Percentiles rank a stretch among this genome's conserved stretches.
Evolutionary conservation across 2,113 vertebrate species (phyloP).

Genomic region (Crocuta crocuta): DNA sequence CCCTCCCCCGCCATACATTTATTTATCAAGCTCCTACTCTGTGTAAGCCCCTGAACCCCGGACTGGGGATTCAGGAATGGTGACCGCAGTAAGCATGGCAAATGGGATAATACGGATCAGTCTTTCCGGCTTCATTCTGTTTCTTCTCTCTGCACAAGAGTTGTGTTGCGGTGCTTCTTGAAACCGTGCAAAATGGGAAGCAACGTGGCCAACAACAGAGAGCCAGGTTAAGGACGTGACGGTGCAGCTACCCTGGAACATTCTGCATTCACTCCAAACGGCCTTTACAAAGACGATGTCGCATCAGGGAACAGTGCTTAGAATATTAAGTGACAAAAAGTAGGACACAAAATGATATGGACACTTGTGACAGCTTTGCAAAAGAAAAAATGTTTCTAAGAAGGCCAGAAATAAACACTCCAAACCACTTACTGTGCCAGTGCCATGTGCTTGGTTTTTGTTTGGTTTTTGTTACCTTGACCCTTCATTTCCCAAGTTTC

Average conservation of each 20-base stretch:
- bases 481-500: background rate
- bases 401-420: background rate
- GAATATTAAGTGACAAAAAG: conserved; percentile 55
- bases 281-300: background rate
- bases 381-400: background rate
- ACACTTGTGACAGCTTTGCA: background rate
- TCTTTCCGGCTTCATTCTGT: background rate
- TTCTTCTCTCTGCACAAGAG: background rate
- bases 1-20: no score
- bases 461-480: background rate
- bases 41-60: background rate
- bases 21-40: background rate
- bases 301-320: background rate
- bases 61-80: background rate
- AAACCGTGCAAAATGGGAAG: background rate
- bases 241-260: background rate
- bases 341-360: conserved; percentile 46
- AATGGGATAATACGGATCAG: background rate
- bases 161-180: background rate
- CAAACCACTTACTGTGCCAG: background rate
- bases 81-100: background rate
- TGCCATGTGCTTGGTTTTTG: background rate
- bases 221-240: background rate
- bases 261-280: background rate
- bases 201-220: background rate